Percentiles rank a stretch among this genome's conserved stretches.
phyloP scores from a whole-genome alignment of 2,888 invertebrate genomes.

The Acanthosepion pharaonis region DNA sequence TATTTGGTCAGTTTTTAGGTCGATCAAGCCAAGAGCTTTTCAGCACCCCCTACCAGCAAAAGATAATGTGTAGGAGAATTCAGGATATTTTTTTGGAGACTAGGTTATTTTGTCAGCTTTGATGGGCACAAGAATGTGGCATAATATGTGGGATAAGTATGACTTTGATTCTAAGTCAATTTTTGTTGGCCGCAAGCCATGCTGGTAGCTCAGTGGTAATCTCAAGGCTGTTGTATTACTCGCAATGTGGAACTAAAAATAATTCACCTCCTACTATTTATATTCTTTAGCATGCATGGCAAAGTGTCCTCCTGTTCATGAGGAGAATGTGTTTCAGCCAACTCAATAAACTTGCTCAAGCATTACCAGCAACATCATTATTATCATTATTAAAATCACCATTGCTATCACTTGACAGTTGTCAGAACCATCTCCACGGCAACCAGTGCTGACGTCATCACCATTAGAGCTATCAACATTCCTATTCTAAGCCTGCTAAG shows the following conservation, averaged over 20 bases:
- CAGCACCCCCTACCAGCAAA: neutral
- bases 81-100: neutral
- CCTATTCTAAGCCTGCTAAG: neutral
- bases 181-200: neutral
- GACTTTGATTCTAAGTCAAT: neutral
- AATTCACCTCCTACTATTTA: neutral
- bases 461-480: neutral
- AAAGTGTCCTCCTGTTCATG: neutral
- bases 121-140: neutral
- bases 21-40: too few relatives aligned
- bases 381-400: conserved; percentile 9
- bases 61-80: neutral
- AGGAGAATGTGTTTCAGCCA: neutral
- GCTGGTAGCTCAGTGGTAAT: neutral
- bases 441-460: neutral
- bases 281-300: neutral
- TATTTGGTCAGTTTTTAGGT: too few relatives aligned
- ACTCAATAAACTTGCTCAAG: neutral
- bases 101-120: neutral
- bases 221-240: neutral
- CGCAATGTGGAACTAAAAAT: neutral
- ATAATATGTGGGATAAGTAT: neutral
- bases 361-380: neutral
- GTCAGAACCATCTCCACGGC: neutral
- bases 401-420: neutral